Evolutionary conservation across 2,888 invertebrate species (phyloP), one percentile per base, ranked within the genome.

Genomic region (Patella depressa): DNA sequence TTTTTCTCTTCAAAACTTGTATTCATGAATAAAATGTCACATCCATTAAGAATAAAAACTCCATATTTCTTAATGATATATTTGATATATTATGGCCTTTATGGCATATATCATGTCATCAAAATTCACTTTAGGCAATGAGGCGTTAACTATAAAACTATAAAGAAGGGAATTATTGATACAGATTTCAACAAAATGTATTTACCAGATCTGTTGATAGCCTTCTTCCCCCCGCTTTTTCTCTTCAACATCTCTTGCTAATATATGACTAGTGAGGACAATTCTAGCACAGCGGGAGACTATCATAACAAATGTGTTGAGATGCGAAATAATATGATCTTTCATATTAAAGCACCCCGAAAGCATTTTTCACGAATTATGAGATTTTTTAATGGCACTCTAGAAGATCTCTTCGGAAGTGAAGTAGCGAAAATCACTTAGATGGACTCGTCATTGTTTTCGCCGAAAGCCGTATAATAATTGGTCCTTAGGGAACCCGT

Each of bases 371-470:
- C 65, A 65, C 65, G 65, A 65, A 24, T 65, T 65, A 65, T 65
- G 65, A 65, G 65, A 65, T 65, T 65, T 65, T 45, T 65, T 65
- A 65, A 65, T 65, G 65, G 65, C 65, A 65, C 65, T 65, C 65
- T 24, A 65, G 19, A 65, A 65, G 65, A 65, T 19, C 65, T 65
- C 65, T 65, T 65, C 65, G 65, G 65, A 65, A 65, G 65, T 65
- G 65, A 15, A 65, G 65, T 74, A 45, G 71, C 76, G 54, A 70
- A 29, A 71, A 72, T 72, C 69, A 54, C 45, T 72, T 53, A 34
- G 65, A 53, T 72, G 72, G 76, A 72, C 76, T 73, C 72, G 76
- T 72, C 76, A 76, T 76, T 76, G 72, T 73, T 65, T 29, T 59
- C 53, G 76, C 71, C 76, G 73, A 65, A 24, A 69, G 65, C 72